Evolutionary conservation across 2,113 vertebrate genomes (phyloP).

Genomic region (Rousettus leschenaultii): DNA sequence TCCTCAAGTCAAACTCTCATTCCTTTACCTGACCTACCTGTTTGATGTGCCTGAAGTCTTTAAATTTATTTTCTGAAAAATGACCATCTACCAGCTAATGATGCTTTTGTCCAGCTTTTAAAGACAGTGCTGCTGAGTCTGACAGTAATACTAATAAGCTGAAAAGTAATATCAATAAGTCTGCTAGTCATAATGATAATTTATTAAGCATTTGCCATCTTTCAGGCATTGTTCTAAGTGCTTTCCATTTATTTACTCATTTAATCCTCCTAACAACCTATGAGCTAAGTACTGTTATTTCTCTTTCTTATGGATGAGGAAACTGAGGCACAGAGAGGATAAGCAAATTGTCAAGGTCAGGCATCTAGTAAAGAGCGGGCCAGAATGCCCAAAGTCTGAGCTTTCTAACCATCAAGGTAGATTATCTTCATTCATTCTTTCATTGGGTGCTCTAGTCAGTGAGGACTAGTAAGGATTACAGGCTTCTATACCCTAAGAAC

Average conservation of each 20-base stretch:
- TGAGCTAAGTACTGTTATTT: neutral
- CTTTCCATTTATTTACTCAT: neutral
- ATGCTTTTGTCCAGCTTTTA: neutral
- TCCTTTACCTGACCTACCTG: neutral
- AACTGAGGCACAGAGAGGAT: neutral
- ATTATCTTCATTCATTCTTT: neutral
- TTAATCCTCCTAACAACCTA: neutral
- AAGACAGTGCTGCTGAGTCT: neutral
- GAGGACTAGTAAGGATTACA: neutral
- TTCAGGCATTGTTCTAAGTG: neutral
- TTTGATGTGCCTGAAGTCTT: neutral
- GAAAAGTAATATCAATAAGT: neutral
- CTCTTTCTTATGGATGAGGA: neutral
- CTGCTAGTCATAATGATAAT: neutral
- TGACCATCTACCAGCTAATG: neutral
- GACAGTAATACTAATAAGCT: neutral
- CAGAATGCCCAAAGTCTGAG: neutral
- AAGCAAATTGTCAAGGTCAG: neutral
- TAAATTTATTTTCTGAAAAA: neutral
- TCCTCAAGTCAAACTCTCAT: neutral
- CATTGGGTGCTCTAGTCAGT: too few relatives aligned
- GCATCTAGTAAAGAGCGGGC: neutral
- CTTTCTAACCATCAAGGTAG: neutral
- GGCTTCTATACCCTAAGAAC: neutral
- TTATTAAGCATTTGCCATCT: neutral